Base-by-base conservation (phyloP, 2,888 invertebrate species). In the Tachystola acroxantha region DNA sequence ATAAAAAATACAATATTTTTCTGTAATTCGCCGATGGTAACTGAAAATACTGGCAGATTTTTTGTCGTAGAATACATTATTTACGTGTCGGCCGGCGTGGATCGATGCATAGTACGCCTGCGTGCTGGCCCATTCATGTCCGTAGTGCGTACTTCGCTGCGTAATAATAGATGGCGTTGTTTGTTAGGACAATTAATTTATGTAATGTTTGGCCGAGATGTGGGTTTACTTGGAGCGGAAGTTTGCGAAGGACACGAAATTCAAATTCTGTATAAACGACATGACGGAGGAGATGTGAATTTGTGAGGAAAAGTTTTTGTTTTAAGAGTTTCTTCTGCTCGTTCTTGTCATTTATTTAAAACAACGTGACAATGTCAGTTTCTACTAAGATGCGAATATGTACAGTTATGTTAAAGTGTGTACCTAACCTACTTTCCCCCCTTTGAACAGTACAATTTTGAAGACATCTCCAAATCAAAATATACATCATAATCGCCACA, bases 41-140 rank as follows among this genome's bases (percentile, higher is more conserved):
- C 39, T 36, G 45, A 44, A 47, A 48, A 61, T 61, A 61, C 58
- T 58, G 40, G 40, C 43, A 47, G 55, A 48, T 66, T 69, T 64
- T 69, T 67, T 65, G 58, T 59, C 49, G 48, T 59, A 52, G 53
- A 66, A 71, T 79, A 67, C 66, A 80, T 78, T 76, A 84, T 84
- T 82, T 80, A 81, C 65, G 53, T 59, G 59, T 52, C 52, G 52
- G 62, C 60, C 52, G 52, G 43, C 47, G 25, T 58, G 78, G 82
- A 84, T 85, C 84, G 69, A 85, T 85, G 67, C 45, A 48, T 52
- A 69, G 50, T 70, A 69, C 82, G 84, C 84, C 75, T 64, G 84
- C 84, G 84, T 68, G 67, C 43, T 74, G 51, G 46, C 54, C 51
- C 78, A 76, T 84, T 78, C 78, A 77, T 74, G 54, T 34, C 14